Percentiles rank a stretch among this genome's conserved stretches.
Evolutionary conservation across 1,140 invertebrate species (phyloP).

Genomic region (Saxidomus purpurata): DNA sequence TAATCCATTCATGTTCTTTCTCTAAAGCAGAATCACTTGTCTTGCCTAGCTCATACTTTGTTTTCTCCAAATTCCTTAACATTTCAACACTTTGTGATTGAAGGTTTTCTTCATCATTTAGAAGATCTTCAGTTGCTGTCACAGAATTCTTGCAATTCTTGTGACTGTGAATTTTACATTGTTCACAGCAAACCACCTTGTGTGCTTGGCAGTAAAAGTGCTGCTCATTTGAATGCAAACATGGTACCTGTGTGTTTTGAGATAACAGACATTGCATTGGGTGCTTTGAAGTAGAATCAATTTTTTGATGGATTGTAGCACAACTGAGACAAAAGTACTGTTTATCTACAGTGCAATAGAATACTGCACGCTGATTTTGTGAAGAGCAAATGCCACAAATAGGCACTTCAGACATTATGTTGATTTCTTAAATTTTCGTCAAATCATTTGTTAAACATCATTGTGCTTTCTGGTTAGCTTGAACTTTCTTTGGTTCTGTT

Average conservation of each 20-base stretch:
- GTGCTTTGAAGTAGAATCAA: not conserved
- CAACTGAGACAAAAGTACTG: conserved; percentile 7
- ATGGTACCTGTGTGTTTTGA: not conserved
- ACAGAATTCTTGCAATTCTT: not conserved
- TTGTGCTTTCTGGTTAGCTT: too few relatives aligned
- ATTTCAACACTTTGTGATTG: not conserved
- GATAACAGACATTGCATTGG: not conserved
- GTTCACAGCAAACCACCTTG: conserved; percentile 5
- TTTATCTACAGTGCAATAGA: not conserved
- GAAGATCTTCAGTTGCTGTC: not conserved
- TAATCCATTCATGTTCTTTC: not conserved
- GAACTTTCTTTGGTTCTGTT: too few relatives aligned
- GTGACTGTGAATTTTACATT: conserved; percentile 12
- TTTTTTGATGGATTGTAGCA: not conserved
- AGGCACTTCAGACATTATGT: too few relatives aligned
- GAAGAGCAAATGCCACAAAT: not conserved
- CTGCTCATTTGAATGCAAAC: not conserved
- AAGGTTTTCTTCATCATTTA: not conserved
- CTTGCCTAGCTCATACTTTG: not conserved
- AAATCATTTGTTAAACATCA: too few relatives aligned
- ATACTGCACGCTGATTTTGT: not conserved
- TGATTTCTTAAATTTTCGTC: too few relatives aligned
- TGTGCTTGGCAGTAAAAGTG: conserved; percentile 1
- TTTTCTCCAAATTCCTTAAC: not conserved
- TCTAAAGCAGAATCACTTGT: not conserved